Conservation (phyloP, 2,113 vertebrate species). For the Tachysurus vachellii region DNA sequence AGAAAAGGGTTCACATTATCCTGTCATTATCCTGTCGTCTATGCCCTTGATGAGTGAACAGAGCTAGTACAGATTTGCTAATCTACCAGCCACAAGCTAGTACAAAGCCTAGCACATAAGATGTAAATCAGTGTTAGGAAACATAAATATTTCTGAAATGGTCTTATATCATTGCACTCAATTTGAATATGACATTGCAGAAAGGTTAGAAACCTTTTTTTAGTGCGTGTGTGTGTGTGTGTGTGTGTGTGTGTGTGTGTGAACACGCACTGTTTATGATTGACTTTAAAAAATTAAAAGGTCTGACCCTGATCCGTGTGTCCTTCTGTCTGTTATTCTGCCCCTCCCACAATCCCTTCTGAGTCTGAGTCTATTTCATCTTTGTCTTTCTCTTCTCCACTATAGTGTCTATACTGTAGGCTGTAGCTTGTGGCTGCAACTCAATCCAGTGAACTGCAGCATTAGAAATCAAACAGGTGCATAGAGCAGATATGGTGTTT, state of each 20-base stretch:
- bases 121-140: not conserved
- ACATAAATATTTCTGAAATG: not conserved
- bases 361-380: slow-evolving; percentile 1
- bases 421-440: not conserved
- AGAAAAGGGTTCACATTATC: not conserved
- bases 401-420: not conserved
- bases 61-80: not conserved
- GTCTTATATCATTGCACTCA: not conserved
- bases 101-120: not conserved
- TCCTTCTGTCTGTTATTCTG: not conserved
- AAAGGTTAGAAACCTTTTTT: not conserved
- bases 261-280: not conserved
- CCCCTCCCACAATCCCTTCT: not conserved
- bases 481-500: slow-evolving; percentile 49
- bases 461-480: slow-evolving; percentile 31
- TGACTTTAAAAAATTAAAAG: slow-evolving; percentile 46
- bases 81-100: not conserved
- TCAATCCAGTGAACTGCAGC: slow-evolving; percentile 19
- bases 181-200: not conserved
- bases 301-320: slow-evolving; percentile 41
- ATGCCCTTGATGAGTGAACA: not conserved
- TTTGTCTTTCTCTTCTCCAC: not conserved
- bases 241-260: too few species aligned
- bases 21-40: not conserved
- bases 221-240: too few species aligned